These are phyloP conservation scores for Procambarus clarkii DNA, from an alignment of 1,140 invertebrate species.

Conservation along the genomic window DNA sequence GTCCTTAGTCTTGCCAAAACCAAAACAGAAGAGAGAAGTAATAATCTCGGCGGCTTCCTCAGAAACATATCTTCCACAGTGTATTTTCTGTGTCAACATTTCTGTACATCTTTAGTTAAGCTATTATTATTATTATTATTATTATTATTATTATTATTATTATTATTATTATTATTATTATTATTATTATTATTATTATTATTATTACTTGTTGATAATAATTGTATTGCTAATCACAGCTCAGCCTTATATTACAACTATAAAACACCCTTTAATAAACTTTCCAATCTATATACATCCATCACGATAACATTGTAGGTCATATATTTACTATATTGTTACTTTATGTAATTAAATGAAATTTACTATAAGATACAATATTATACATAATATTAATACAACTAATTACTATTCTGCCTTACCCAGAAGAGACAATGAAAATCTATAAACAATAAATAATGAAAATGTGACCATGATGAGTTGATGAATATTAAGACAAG, in stretches of 20 bases:
- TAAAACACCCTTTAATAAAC: constrained; percentile 59
- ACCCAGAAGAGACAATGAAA: constrained; percentile 42
- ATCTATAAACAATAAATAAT: background rate
- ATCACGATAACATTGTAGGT: constrained; percentile 32
- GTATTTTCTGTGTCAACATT: background rate
- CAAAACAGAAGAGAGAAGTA: background rate
- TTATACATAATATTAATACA: constrained; percentile 45
- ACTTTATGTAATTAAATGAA: constrained; percentile 6
- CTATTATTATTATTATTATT: constrained; percentile 12
- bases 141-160: no score
- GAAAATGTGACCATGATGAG: constrained; percentile 15
- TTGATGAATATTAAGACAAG: constrained; percentile 37
- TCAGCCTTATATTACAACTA: constrained; percentile 68
- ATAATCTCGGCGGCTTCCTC: background rate
- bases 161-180: background rate
- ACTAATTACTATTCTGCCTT: constrained; percentile 39
- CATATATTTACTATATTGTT: constrained; percentile 9
- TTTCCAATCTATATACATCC: constrained; percentile 61
- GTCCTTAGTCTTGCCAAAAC: background rate
- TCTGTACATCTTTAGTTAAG: constrained; percentile 45
- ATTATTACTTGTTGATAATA: constrained; percentile 16
- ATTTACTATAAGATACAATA: constrained; percentile 38
- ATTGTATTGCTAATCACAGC: constrained; percentile 65
- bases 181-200: no score
- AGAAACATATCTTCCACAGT: background rate